A percentile compares a stretch with the other conserved stretches of the same genome.
phyloP scores from a whole-genome alignment of 2,797 vertebrate species.

The Poeciliopsis infans region DNA sequence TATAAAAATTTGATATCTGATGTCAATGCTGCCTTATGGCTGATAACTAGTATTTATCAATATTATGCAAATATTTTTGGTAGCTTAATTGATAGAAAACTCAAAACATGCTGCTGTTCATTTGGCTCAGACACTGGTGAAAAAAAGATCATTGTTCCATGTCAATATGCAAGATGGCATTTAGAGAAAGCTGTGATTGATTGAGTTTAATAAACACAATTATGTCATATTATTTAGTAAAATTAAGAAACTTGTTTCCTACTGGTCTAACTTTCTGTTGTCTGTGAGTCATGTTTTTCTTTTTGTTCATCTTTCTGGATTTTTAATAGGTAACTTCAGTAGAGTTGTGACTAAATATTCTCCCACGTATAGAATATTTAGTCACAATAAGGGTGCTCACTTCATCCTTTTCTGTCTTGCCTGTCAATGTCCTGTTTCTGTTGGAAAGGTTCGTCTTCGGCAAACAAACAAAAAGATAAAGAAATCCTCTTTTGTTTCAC shows the following conservation, averaged over 20 bases:
- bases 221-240: background rate
- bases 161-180: background rate
- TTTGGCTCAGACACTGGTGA: background rate
- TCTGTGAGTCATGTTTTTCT: background rate
- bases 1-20: too few relatives aligned
- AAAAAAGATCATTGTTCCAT: background rate
- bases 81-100: background rate
- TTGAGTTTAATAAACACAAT: background rate
- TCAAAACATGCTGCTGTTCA: background rate
- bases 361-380: background rate
- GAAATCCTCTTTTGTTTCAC: background rate
- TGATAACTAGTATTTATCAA: too few relatives aligned
- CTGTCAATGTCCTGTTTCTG: background rate
- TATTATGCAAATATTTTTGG: background rate
- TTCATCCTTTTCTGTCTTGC: background rate
- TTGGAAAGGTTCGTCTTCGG: background rate
- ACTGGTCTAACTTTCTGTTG: background rate
- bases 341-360: background rate
- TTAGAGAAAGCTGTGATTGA: background rate
- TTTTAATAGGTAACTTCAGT: too few relatives aligned
- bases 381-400: background rate
- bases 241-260: background rate
- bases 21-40: too few relatives aligned
- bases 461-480: background rate
- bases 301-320: too few relatives aligned